phyloP scores from a whole-genome alignment of 2,888 invertebrate genomes.

The Heliconius hortense region DNA sequence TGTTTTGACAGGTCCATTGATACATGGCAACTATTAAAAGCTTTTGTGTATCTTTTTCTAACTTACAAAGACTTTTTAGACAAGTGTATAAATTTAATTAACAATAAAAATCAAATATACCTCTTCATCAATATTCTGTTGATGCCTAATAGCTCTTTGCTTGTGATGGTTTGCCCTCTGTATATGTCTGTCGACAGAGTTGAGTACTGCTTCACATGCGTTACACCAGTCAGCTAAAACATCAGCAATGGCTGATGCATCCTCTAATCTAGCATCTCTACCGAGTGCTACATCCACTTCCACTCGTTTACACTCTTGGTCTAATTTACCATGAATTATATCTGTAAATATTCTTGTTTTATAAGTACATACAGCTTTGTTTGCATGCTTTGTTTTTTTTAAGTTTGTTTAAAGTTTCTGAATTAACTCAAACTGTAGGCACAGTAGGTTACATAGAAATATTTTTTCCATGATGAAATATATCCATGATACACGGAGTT shows the following conservation, averaged over 20 bases:
- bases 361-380: neutral
- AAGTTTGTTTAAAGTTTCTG: too few species aligned
- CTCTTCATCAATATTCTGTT: conserved; percentile 92
- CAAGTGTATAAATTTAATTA: too few species aligned
- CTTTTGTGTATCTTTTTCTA: too few species aligned
- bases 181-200: conserved; percentile 95
- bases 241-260: conserved; percentile 90
- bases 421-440: too few species aligned
- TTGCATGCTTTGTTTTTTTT: too few species aligned
- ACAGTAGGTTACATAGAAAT: too few species aligned
- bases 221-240: conserved; percentile 95
- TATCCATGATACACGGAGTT: too few species aligned
- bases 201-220: conserved; percentile 92
- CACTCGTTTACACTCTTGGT: conserved; percentile 95
- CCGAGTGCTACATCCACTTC: conserved; percentile 98
- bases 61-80: too few species aligned
- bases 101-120: conserved; percentile 76
- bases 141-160: conserved; percentile 89
- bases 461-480: too few species aligned
- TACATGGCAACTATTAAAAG: too few species aligned
- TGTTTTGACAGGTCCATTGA: too few species aligned
- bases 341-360: conserved; percentile 76
- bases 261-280: conserved; percentile 93
- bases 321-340: conserved; percentile 97
- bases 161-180: conserved; percentile 93